Base-by-base conservation (phyloP, 2,888 invertebrate species). In the Tinea pellionella region DNA sequence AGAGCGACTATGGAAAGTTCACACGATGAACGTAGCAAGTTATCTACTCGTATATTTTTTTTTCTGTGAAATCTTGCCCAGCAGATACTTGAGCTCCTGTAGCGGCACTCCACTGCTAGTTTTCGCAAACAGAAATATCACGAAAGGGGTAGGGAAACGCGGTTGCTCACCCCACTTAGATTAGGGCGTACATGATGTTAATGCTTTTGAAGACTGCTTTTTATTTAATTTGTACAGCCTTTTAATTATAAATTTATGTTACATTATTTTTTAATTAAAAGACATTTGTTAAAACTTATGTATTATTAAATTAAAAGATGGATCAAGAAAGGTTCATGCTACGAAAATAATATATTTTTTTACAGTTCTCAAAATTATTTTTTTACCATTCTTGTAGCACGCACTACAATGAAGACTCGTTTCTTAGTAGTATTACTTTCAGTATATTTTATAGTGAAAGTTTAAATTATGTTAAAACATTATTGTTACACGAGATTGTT, bases 41-140 rank as follows among this genome's bases (percentile, higher is more conserved):
- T 11, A 43, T 59, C 57, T 59, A 63, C n/a, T n/a, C n/a, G n/a
- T n/a, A n/a, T n/a, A n/a, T n/a, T 62, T 53, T 63, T 63, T 63
- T 63, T 63, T 63, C 61, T 59, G 53, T 41, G 51, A 55, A 59
- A 32, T 47, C 43, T 19, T 59, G 60, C 53, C 13, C 57, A 29
- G 62, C 62, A 42, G 53, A 51, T 53, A 55, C 62, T 63, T 51
- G 11, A 60, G 55, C 29, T 37, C 29, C 58, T 59, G 41, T 13
- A 59, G 42, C 16, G 16, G 4, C 59, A 42, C 63, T 61, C 37
- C 42, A 53, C 59, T 41, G 57, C 53, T 60, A 62, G 62, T 60
- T 62, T 61, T 9, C n/a, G 24, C 61, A 61, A 61, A 61, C 59
- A 59, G 42, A 59, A 57, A 57, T 59, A 59, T 59, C 19, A 59